phyloP scores from a whole-genome alignment of 2,888 invertebrate genomes.

The Volucella inanis region DNA sequence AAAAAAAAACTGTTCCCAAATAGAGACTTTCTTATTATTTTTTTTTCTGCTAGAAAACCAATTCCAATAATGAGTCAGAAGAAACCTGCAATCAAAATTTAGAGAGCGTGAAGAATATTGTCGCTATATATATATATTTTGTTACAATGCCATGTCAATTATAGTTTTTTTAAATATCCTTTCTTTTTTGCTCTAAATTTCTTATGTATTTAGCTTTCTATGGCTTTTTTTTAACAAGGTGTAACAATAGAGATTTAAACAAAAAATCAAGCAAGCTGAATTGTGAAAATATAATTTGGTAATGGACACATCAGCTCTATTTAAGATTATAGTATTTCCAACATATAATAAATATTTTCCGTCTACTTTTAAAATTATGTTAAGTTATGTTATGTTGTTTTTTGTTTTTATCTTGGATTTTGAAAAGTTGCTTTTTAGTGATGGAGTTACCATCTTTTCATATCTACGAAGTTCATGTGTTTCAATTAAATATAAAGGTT shows the following conservation, averaged over 20 bases:
- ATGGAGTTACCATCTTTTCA: too few species aligned
- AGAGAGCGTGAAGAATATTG: slow-evolving; percentile 51
- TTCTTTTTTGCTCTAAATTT: slow-evolving; percentile 7
- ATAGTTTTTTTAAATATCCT: not conserved
- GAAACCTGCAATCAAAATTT: slow-evolving; percentile 46
- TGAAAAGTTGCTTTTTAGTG: too few species aligned
- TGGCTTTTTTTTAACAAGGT: not conserved
- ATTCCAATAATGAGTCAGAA: not conserved
- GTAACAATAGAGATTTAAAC: slow-evolving; percentile 19
- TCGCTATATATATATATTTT: not conserved
- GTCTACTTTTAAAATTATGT: too few species aligned
- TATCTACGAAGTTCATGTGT: too few species aligned
- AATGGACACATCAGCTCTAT: slow-evolving; percentile 37
- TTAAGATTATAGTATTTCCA: not conserved
- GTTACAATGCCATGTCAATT: slow-evolving; percentile 22
- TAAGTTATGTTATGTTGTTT: too few species aligned
- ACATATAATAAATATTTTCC: too few species aligned
- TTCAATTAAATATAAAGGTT: too few species aligned
- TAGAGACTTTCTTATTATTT: too few species aligned
- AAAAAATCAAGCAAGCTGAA: slow-evolving; percentile 4
- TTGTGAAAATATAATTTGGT: slow-evolving; percentile 24
- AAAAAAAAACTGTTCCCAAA: too few species aligned
- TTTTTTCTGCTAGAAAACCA: not conserved
- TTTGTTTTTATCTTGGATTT: too few species aligned
- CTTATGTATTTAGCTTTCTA: slow-evolving; percentile 16